Percentiles rank a stretch among this genome's conserved stretches.
Conservation (phyloP, 1,140 invertebrate species). For the Bacillus rossius region DNA sequence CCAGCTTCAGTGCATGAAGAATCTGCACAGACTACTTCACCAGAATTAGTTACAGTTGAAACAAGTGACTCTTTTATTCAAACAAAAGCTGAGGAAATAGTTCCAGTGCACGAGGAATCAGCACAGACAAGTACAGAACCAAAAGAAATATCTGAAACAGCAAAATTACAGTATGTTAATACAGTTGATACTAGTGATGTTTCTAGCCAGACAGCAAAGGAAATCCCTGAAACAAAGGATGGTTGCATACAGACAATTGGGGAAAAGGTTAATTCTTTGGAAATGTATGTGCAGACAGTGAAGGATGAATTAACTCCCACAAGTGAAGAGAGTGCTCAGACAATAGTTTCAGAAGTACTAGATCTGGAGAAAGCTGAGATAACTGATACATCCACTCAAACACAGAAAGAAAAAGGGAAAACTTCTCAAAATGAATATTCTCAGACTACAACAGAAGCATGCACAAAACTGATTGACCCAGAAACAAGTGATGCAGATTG, state of each 20-base stretch:
- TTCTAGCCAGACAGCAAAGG: background rate
- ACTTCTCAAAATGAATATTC: background rate
- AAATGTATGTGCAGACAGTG: background rate
- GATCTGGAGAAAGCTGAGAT: background rate
- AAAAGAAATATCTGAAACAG: background rate
- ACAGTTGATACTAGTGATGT: background rate
- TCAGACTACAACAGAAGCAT: background rate
- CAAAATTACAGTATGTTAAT: too few relatives aligned
- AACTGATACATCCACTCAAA: slow-evolving; percentile 7
- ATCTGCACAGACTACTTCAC: background rate
- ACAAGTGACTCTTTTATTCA: background rate
- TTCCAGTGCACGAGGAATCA: background rate
- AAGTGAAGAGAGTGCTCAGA: slow-evolving; percentile 29
- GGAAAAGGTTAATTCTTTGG: background rate
- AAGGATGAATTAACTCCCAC: background rate
- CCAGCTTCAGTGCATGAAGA: background rate
- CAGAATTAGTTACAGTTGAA: background rate
- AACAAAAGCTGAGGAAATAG: background rate
- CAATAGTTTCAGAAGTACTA: slow-evolving; percentile 12
- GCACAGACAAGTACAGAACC: background rate
- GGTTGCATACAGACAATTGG: too few relatives aligned
- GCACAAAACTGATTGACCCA: too few relatives aligned
- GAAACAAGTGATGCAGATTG: background rate
- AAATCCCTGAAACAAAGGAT: background rate
- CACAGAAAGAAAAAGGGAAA: background rate